Evolutionary conservation across 2,888 invertebrate genomes (phyloP).

Genomic region (Oegoconia quadripuncta): DNA sequence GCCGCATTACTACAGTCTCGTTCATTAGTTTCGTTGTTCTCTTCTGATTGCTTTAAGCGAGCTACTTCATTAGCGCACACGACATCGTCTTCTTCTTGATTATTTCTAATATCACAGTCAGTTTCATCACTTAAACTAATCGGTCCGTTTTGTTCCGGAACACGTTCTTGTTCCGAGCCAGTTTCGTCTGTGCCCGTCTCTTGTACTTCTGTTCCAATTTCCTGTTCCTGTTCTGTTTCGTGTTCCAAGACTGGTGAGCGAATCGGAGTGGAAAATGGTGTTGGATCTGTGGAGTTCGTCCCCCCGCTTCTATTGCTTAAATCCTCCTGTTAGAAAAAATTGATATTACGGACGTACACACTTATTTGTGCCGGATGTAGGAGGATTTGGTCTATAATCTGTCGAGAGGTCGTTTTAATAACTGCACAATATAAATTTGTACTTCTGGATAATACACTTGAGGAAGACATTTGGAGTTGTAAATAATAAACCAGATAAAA

Average conservation of each 20-base stretch:
- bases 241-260: slow-evolving; percentile 45
- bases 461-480: no score
- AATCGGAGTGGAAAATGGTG: slow-evolving; percentile 62
- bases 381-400: not conserved
- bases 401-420: not conserved
- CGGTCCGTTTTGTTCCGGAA: slow-evolving; percentile 24
- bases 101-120: slow-evolving; percentile 72
- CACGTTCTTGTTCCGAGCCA: slow-evolving; percentile 10
- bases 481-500: no score
- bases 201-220: slow-evolving; percentile 14
- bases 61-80: slow-evolving; percentile 57
- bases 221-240: no score
- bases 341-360: slow-evolving; percentile 49
- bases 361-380: slow-evolving; percentile 39
- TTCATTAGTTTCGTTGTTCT: slow-evolving; percentile 29
- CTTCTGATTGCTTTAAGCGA: slow-evolving; percentile 13
- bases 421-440: slow-evolving; percentile 11
- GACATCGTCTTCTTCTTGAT: slow-evolving; percentile 70
- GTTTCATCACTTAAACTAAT: slow-evolving; percentile 63
- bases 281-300: slow-evolving; percentile 55
- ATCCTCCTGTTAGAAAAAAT: slow-evolving; percentile 71
- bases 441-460: slow-evolving; percentile 4
- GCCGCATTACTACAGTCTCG: slow-evolving; percentile 41
- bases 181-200: slow-evolving; percentile 6
- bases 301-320: slow-evolving; percentile 63